Base-by-base conservation (phyloP, 2,888 invertebrate species). In the Hermaeophaga mercurialis region DNA sequence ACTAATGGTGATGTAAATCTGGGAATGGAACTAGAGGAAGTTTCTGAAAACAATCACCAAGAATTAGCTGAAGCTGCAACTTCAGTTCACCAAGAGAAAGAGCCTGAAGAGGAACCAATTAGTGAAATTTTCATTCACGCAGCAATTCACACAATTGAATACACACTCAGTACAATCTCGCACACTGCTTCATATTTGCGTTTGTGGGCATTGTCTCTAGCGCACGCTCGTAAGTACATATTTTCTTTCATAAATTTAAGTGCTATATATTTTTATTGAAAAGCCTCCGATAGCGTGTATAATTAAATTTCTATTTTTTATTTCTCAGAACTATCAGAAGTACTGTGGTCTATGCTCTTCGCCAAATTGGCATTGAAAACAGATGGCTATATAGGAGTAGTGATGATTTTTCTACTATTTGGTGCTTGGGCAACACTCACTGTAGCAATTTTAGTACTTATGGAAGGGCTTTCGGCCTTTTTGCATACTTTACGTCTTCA, bases 141-240 rank as follows among this genome's bases (percentile, higher is more conserved):
- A 74, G 89, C 87, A 12, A 97, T 97, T 69, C 96, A 97, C 78
- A 97, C 97, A 1, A 96, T 97, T 59, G 97, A 97, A 80, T 98
- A 94, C 73, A 94, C 95, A 62, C 84, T 97, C 61, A 95, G 96
- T 70, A 96, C 96, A 56, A 89, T 98, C 65, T 96, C 96, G 0
- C 96, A 98, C 75, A 97, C 97, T 0, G 97, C 97, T 1, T 96
- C 96, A 0, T 97, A 97, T 76, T 84, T 97, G 34, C 91, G 97
- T 70, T 82, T 98, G 62, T 97, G 97, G 97, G 97, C 97, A 7
- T 79, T 98, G 67, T 96, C 96, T 41, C 82, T 97, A 58, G 97
- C 97, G 67, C 97, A 97, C 80, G 91, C 94, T 59, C 94, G 94
- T 93, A 82, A 83, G 88, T 85, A 49, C 28, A n/a, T n/a, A n/a